Percentiles rank a stretch among this genome's conserved stretches.
Conservation (phyloP, 2,888 invertebrate species). For the Criorhina ranunculi region DNA sequence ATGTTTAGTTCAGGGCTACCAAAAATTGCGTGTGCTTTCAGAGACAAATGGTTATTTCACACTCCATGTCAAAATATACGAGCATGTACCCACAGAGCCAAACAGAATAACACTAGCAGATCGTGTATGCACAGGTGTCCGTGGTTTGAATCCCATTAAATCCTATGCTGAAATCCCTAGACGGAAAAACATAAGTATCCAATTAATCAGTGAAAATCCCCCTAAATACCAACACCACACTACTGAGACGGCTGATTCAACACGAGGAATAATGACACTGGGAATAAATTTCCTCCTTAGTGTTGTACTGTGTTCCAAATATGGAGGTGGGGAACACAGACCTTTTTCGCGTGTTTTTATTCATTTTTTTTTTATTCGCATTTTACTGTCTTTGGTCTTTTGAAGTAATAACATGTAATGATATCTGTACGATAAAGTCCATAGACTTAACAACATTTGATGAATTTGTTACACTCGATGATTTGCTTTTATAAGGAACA, state of each 20-base stretch:
- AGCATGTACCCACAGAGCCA: constrained; percentile 5
- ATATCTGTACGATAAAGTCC: background rate
- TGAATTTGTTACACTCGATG: constrained; percentile 24
- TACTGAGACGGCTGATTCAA: constrained; percentile 5
- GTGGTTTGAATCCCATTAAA: constrained; percentile 56
- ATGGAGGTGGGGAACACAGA: background rate
- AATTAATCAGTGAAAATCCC: constrained; percentile 63
- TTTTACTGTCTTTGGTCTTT: background rate
- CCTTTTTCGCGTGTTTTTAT: constrained; percentile 10
- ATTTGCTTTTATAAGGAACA: constrained; percentile 6
- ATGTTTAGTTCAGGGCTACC: background rate
- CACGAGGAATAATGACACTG: constrained; percentile 31
- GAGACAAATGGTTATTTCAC: constrained; percentile 28
- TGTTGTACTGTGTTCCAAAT: background rate
- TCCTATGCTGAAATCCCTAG: constrained; percentile 36
- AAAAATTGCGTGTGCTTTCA: constrained; percentile 26
- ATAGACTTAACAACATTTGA: constrained; percentile 26
- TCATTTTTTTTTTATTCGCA: constrained; percentile 10
- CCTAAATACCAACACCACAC: constrained; percentile 29
- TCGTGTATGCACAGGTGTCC: constrained; percentile 47
- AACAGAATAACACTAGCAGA: background rate
- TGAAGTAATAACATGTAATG: constrained; percentile 24
- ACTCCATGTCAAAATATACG: constrained; percentile 11
- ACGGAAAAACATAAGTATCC: constrained; percentile 48
- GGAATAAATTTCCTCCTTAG: constrained; percentile 29